A percentile compares a stretch with the other conserved stretches of the same genome.
Evolutionary conservation across 2,888 invertebrate species (phyloP).

Genomic region (Agrilus cyanescens): DNA sequence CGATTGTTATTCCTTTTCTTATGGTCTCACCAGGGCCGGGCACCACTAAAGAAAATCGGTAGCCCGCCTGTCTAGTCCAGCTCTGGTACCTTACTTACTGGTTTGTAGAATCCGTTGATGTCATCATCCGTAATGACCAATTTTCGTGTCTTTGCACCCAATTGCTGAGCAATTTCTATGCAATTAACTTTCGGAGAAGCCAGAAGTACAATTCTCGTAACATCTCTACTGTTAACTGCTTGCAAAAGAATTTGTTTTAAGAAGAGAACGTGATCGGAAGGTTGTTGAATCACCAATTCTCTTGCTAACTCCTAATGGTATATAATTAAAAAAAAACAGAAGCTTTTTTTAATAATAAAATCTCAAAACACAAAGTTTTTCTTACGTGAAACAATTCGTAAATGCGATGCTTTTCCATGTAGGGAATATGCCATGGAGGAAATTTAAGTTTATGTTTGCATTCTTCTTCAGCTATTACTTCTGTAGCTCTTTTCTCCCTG

Average conservation of each 20-base stretch:
- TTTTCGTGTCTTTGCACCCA: conserved; percentile 26
- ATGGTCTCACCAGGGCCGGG: neutral
- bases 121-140: conserved; percentile 17
- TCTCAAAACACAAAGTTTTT: conserved; percentile 2
- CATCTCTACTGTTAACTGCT: conserved; percentile 38
- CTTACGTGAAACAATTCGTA: conserved; percentile 51
- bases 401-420: conserved; percentile 52
- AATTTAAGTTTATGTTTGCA: conserved; percentile 27
- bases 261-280: conserved; percentile 50
- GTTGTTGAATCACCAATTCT: conserved; percentile 46
- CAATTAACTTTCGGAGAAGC: conserved; percentile 39
- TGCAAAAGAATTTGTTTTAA: conserved; percentile 45
- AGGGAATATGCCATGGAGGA: conserved; percentile 44
- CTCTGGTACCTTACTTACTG: too few species aligned
- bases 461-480: neutral
- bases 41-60: neutral
- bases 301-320: conserved; percentile 44
- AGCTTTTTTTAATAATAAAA: conserved; percentile 1
- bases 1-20: too few species aligned
- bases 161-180: conserved; percentile 25
- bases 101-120: too few species aligned
- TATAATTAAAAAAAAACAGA: conserved; percentile 2
- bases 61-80: too few species aligned
- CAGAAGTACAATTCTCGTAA: conserved; percentile 43
- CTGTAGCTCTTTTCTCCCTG: too few species aligned